These are phyloP conservation scores for Anguilla japonica DNA, from an alignment of 2,113 vertebrate species.

Conservation along the genomic window DNA sequence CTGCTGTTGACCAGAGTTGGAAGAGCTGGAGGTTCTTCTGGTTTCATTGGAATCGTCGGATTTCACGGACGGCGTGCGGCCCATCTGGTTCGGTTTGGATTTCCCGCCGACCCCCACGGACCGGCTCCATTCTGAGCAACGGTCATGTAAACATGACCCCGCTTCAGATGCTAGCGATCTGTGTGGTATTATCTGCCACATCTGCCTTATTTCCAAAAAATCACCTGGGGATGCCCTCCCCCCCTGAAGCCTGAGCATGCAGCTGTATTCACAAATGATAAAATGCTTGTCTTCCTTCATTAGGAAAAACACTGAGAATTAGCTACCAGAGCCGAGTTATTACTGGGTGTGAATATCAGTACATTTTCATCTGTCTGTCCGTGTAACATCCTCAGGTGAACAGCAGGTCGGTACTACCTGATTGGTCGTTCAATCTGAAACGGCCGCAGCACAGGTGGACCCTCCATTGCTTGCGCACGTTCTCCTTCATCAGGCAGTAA, in stretches of 20 bases:
- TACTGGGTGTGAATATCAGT: neutral
- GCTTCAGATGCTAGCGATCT: neutral
- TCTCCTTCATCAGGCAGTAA: constrained; percentile 87
- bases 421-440: constrained; percentile 55
- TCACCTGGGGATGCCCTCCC: neutral
- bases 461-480: constrained; percentile 78
- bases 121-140: constrained; percentile 69
- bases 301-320: neutral
- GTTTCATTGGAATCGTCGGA: constrained; percentile 53
- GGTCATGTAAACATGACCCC: neutral
- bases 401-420: constrained; percentile 55
- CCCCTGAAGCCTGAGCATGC: neutral
- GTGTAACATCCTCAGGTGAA: neutral
- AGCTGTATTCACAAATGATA: too few relatives aligned
- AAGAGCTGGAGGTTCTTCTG: constrained; percentile 61
- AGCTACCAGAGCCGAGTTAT: neutral
- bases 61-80: constrained; percentile 52
- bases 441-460: constrained; percentile 72
- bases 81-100: constrained; percentile 48
- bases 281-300: neutral
- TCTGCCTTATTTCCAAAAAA: neutral
- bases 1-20: constrained; percentile 17
- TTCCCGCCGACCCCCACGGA: constrained; percentile 45
- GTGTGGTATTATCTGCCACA: neutral
- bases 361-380: neutral